Base-by-base conservation (phyloP, 2,888 invertebrate genomes). In the Melanargia galathea region DNA sequence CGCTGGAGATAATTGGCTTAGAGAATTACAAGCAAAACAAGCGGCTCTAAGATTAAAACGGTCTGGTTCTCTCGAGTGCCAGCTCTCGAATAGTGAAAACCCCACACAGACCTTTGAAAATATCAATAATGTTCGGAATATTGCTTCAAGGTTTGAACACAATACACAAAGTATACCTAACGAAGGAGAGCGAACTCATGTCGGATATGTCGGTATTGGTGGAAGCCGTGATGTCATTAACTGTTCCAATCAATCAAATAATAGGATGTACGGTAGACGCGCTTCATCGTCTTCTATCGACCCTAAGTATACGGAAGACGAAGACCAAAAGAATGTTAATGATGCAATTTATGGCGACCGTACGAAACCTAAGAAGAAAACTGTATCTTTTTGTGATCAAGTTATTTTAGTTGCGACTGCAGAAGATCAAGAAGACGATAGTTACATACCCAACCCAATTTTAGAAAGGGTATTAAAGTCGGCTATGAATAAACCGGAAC, bases 301-400 rank as follows among this genome's bases (percentile, higher is more conserved):
- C 69, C 79, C 86, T 0, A 88, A 87, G 68, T 89, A 88, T 73
- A 84, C 86, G 60, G 89, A 87, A 55, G 87, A 88, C 11, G 89
- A 90, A 58, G 88, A 88, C 8, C 84, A 85, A 69, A 89, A 87
- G 72, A 72, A 75, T 0, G 74, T 77, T 11, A 88, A 79, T 59
- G 86, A 87, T 35, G 20, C 64, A 40, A 59, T 62, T 33, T 88
- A 91, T 65, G 86, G 84, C 11, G 93, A 93, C 69, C 83, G 88
- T 0, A 92, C 93, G 57, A 92, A 95, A 64, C 93, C 94, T 0
- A 97, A 97, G 79, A 97, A 97, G 92, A 98, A 98, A 83, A 97
- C 97, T 63, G 98, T 98, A 4, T 97, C 98, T 0, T 98, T 98
- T 84, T 98, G 97, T 77, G 98, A 98, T 81, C 97, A 98, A 86